Percentiles rank a stretch among this genome's conserved stretches.
phyloP scores from a whole-genome alignment of 2,888 invertebrate genomes.

The Acanthosepion lycidas region DNA sequence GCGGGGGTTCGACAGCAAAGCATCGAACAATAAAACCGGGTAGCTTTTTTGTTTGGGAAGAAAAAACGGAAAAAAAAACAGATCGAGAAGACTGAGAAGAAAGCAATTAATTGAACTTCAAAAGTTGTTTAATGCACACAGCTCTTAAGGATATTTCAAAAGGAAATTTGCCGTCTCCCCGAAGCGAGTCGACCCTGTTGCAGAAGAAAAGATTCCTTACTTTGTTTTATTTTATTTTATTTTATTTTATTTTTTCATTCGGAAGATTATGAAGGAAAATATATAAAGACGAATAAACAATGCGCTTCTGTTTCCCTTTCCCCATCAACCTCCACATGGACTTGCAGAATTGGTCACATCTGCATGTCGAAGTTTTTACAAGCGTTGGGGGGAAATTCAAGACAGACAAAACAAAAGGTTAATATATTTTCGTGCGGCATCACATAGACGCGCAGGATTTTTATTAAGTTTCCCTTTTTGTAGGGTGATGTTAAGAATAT shows the following conservation, averaged over 20 bases:
- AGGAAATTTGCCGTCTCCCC: neutral
- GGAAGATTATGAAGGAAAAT: neutral
- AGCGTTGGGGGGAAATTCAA: neutral
- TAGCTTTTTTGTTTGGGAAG: constrained; percentile 8
- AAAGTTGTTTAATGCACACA: neutral
- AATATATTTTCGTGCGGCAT: constrained; percentile 33
- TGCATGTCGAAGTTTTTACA: constrained; percentile 33
- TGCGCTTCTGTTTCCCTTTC: neutral
- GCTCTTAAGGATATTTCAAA: neutral
- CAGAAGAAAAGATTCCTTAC: neutral
- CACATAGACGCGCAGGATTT: constrained; percentile 33
- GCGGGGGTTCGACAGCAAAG: neutral
- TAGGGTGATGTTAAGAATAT: constrained; percentile 10
- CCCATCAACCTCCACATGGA: neutral
- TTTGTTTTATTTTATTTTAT: neutral
- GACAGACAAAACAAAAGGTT: neutral
- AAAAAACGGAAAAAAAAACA: neutral
- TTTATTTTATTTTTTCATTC: neutral
- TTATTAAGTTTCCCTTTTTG: neutral
- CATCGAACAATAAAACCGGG: constrained; percentile 42
- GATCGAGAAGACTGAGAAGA: constrained; percentile 6
- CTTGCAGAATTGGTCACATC: constrained; percentile 33
- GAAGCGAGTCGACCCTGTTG: constrained; percentile 8
- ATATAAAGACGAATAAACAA: neutral
- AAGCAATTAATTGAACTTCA: constrained; percentile 10